These are phyloP conservation scores for Meleagris gallopavo DNA, from an alignment of 2,113 vertebrate species.

Conservation along the genomic window DNA sequence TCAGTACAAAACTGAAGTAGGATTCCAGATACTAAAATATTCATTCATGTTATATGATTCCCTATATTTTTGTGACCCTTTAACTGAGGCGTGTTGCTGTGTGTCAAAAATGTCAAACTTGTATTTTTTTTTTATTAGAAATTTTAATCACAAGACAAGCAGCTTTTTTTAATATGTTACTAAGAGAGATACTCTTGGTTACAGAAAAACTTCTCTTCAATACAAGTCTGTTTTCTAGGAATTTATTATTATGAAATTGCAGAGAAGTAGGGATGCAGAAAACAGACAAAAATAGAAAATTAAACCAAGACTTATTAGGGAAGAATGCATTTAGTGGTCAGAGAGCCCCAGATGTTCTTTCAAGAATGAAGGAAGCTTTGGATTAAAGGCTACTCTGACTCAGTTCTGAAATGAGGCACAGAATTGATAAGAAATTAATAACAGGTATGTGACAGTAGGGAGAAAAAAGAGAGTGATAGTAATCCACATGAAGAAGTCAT, in stretches of 20 bases:
- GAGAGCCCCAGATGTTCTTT: background rate
- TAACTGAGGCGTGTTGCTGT: constrained; percentile 34
- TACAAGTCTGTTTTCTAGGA: background rate
- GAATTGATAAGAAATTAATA: constrained; percentile 10
- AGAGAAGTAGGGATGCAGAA: background rate
- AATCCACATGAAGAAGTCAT: background rate
- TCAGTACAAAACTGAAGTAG: background rate
- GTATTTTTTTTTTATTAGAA: constrained; percentile 32
- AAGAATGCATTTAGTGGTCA: background rate
- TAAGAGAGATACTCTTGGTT: background rate
- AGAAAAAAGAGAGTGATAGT: background rate
- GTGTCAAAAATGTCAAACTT: constrained; percentile 21
- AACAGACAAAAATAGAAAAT: background rate
- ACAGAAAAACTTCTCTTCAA: background rate
- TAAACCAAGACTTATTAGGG: background rate
- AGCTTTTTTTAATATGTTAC: background rate
- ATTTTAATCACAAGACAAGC: background rate
- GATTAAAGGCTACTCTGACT: background rate
- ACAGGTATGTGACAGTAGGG: background rate
- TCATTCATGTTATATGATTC: background rate
- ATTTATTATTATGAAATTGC: background rate
- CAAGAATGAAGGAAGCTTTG: constrained; percentile 5
- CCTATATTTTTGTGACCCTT: background rate
- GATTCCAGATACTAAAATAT: background rate
- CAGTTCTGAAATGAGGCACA: background rate